Evolutionary conservation across 2,113 vertebrate genomes (phyloP), one percentile per base, ranked within the genome.

Genomic region (Rhadina sibilatrix): DNA sequence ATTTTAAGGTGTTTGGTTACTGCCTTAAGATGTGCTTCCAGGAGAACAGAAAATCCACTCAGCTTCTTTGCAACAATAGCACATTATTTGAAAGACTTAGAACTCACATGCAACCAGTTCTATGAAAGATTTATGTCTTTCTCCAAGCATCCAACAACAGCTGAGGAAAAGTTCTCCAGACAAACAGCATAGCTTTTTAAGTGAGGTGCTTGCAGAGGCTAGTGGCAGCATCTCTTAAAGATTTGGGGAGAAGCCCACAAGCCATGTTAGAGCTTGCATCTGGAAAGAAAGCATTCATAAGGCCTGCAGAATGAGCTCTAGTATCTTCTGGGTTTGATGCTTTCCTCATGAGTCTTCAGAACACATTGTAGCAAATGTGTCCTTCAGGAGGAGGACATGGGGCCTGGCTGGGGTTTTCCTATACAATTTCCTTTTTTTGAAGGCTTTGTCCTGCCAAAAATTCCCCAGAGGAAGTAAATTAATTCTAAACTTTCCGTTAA

Each of bases 11-110:
- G 37, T 23, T 35, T 49, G 12, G 17, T 47, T 91, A 46, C 40
- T 87, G 61, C 53, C 27, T 70, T 87, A 90, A 85, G 63, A 90
- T 76, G 23, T 83, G 5, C 15, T 85, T 83, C 59, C 78, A 80
- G 44, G 50, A 87, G 66, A 90, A 85, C 80, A 46, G 15, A 93
- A 91, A 93, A 86, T 70, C 47, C 47, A 30, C 24, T 63, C 3
- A 4, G 23, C n/a, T 68, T 49, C 46, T 85, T 89, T 61, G 54
- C 46, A 91, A 38, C 11, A n/a, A n/a, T 42, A 4, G 0, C 21
- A 11, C 44, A 46, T 76, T 69, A 61, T 40, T 80, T 86, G 66
- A 63, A 93, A 83, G 47, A 76, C 30, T 66, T 83, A 86, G 38
- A 83, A 92, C 47, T 86, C 52, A 20, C 25, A 47, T 0, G 0